phyloP scores from a whole-genome alignment of 2,113 vertebrate species.

The Meriones unguiculatus region DNA sequence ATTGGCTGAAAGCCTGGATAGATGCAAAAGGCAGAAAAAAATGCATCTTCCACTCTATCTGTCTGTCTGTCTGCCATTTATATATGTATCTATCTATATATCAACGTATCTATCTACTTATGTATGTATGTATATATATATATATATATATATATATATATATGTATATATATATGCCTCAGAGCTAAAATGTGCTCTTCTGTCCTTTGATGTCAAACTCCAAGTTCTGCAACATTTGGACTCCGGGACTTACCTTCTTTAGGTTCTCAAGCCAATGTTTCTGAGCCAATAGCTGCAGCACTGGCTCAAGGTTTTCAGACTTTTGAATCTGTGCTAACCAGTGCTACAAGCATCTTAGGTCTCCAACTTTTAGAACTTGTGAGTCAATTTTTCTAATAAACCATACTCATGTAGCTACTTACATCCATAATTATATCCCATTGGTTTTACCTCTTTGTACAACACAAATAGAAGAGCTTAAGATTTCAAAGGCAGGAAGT shows the following conservation, averaged over 20 bases:
- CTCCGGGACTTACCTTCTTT: neutral
- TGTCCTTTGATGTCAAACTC: neutral
- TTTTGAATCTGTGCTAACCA: neutral
- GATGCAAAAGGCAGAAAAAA: neutral
- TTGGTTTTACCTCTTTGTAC: neutral
- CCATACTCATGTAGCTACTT: neutral
- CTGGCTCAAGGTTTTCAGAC: neutral
- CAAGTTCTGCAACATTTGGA: neutral
- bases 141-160: neutral
- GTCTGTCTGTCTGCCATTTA: neutral
- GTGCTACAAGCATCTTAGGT: neutral
- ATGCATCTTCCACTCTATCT: no score
- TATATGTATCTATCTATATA: neutral
- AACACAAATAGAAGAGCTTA: neutral
- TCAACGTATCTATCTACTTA: neutral
- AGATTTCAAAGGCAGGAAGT: slow-evolving; percentile 26
- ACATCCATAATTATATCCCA: neutral
- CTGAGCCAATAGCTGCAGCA: neutral
- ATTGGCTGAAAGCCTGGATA: neutral
- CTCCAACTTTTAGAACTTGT: neutral
- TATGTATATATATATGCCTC: neutral
- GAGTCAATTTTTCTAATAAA: neutral
- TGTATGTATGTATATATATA: neutral
- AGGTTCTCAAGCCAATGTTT: no score
- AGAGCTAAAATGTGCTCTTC: no score